phyloP scores from a whole-genome alignment of 2,797 vertebrate genomes.

The Heliangelus exortis region DNA sequence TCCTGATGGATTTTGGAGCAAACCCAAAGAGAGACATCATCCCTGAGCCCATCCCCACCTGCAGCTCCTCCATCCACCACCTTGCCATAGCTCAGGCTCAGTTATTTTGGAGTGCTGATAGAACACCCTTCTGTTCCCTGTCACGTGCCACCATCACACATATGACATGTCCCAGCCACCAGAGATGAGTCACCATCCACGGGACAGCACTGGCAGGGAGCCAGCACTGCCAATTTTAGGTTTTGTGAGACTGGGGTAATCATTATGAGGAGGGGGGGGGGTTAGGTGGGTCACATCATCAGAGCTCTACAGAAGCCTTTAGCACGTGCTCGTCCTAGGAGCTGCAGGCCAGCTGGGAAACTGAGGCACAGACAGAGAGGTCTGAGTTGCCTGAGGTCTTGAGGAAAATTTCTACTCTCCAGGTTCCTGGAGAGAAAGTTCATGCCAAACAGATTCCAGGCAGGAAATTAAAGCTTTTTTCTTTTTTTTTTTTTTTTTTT shows the following conservation, averaged over 20 bases:
- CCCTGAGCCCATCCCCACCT: constrained; percentile 35
- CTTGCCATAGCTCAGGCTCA: not conserved
- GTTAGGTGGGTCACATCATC: constrained; percentile 28
- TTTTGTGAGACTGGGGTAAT: constrained; percentile 24
- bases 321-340: not conserved
- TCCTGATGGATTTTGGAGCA: not conserved
- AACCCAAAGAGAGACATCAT: constrained; percentile 21
- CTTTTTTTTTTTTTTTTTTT: not conserved
- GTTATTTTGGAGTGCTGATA: not conserved
- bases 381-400: not conserved
- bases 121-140: not conserved
- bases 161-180: constrained; percentile 26
- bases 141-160: not conserved
- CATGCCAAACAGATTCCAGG: not conserved
- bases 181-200: constrained; percentile 68
- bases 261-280: not conserved
- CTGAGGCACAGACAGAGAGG: not conserved
- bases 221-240: constrained; percentile 52
- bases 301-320: constrained; percentile 16
- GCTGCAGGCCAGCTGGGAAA: not conserved
- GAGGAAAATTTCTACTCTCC: not conserved
- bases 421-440: not conserved
- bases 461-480: not conserved
- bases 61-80: constrained; percentile 23
- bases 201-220: constrained; percentile 33